Conservation (phyloP, 2,797 vertebrate genomes). For the Sebastes paucispinis region DNA sequence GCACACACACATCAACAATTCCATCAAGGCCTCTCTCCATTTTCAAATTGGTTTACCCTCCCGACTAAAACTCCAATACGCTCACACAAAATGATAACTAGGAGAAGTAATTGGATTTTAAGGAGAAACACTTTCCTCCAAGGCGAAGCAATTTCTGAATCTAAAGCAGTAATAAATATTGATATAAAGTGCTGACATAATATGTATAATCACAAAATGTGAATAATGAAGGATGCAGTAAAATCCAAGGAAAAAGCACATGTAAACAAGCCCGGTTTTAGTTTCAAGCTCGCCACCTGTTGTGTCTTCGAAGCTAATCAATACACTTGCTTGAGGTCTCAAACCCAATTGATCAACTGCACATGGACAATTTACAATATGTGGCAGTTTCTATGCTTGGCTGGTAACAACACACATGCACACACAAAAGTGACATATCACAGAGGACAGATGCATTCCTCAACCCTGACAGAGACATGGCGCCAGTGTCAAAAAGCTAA, state of each 20-base stretch:
- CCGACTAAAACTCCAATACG: slow-evolving; percentile 46
- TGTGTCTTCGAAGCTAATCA: slow-evolving; percentile 30
- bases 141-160: slow-evolving; percentile 42
- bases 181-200: slow-evolving; percentile 53
- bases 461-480: slow-evolving; percentile 38
- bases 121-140: slow-evolving; percentile 42
- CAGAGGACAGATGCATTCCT: slow-evolving; percentile 33
- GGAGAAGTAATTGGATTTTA: slow-evolving; percentile 65
- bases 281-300: slow-evolving; percentile 40
- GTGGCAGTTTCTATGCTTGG: slow-evolving; percentile 11
- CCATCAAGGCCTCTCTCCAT: slow-evolving; percentile 45
- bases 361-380: slow-evolving; percentile 21
- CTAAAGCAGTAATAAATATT: slow-evolving; percentile 51
- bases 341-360: slow-evolving; percentile 28
- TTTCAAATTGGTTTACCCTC: slow-evolving; percentile 65
- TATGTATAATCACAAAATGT: slow-evolving; percentile 22
- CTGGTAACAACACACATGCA: background rate
- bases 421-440: slow-evolving; percentile 25
- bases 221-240: slow-evolving; percentile 37
- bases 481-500: slow-evolving; percentile 44
- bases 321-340: slow-evolving; percentile 31
- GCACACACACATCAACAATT: slow-evolving; percentile 47
- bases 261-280: background rate
- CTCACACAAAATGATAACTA: slow-evolving; percentile 60
- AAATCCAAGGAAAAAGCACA: slow-evolving; percentile 12